phyloP scores from a whole-genome alignment of 2,113 vertebrate species.

The Agelaius phoeniceus region DNA sequence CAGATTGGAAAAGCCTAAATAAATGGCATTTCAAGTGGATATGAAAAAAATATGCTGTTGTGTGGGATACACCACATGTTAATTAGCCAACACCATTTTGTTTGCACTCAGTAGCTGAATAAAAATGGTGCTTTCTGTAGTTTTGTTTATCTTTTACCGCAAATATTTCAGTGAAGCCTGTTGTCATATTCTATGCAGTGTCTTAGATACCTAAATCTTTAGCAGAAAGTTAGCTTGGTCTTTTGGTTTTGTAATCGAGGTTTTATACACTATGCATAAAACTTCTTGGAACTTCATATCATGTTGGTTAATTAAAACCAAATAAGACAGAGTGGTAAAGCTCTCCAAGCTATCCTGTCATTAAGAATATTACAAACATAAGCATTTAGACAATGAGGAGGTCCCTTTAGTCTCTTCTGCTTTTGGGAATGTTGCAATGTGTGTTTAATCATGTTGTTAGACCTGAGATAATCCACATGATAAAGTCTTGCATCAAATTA shows the following conservation, averaged over 20 bases:
- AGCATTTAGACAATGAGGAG: not conserved
- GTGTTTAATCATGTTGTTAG: not conserved
- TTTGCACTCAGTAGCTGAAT: not conserved
- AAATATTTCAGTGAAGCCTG: not conserved
- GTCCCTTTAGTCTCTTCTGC: not conserved
- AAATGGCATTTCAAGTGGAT: not conserved
- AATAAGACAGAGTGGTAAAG: not conserved
- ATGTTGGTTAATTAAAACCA: not conserved
- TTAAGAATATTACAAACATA: not conserved
- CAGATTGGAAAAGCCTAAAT: not conserved
- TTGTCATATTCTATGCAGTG: not conserved
- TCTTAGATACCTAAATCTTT: not conserved
- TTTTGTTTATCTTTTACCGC: not conserved
- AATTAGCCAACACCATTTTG: not conserved
- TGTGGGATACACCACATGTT: not conserved
- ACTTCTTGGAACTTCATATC: not conserved
- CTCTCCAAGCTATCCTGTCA: not conserved
- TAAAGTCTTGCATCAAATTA: not conserved
- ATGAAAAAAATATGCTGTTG: not conserved
- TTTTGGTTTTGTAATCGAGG: not conserved
- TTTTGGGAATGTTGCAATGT: not conserved
- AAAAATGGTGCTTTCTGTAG: not conserved
- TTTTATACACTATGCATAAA: not conserved
- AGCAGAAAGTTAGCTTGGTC: not conserved
- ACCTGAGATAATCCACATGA: not conserved